Conservation (phyloP, 2,113 vertebrate genomes). For the Anarhynchus alexandrinus region DNA sequence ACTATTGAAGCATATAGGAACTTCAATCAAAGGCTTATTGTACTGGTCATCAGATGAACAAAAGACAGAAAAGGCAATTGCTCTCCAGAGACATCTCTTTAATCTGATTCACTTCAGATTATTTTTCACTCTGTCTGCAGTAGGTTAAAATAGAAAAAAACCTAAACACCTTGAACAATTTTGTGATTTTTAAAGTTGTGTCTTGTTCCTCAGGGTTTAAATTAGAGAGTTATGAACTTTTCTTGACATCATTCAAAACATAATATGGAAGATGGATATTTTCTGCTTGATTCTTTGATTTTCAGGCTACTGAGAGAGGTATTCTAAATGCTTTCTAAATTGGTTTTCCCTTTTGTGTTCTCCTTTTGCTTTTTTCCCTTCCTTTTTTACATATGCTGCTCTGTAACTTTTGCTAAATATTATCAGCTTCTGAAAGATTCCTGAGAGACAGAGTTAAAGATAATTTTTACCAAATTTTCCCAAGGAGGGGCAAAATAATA, state of each 20-base stretch:
- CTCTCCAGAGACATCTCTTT: neutral
- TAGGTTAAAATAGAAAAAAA: neutral
- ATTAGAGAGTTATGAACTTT: neutral
- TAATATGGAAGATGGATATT: neutral
- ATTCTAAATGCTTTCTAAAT: neutral
- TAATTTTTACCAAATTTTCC: neutral
- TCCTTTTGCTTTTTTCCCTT: neutral
- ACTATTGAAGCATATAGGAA: neutral
- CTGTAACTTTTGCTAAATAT: neutral
- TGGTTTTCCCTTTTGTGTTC: neutral
- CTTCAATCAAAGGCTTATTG: neutral
- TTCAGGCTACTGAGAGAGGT: neutral
- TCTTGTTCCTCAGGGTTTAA: neutral
- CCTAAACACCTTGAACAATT: neutral
- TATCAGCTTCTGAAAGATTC: neutral
- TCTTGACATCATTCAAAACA: neutral
- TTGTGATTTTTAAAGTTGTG: neutral
- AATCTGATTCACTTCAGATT: neutral
- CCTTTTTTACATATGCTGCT: neutral
- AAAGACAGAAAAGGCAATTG: neutral
- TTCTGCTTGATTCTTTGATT: neutral
- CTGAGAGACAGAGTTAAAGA: neutral
- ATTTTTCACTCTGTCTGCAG: neutral
- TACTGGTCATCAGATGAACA: neutral
- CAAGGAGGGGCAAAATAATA: neutral